These are phyloP conservation scores for Narcine bancroftii DNA, from an alignment of 2,113 vertebrate genomes.

Conservation along the genomic window DNA sequence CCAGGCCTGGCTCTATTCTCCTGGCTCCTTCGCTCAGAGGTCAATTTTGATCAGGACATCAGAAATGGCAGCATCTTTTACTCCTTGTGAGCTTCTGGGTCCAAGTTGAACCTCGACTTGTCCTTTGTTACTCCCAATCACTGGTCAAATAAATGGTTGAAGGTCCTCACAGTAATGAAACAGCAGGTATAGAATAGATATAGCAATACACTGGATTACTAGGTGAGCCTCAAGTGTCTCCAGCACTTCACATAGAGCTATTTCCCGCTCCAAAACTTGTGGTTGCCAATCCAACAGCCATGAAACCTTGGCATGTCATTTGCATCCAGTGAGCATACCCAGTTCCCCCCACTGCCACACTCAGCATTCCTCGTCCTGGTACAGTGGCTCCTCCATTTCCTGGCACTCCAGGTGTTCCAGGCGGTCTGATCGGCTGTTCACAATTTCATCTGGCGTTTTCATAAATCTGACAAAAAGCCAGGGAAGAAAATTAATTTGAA, in stretches of 20 bases:
- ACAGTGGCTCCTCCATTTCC: slow-evolving; percentile 87
- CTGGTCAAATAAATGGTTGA: slow-evolving; percentile 1
- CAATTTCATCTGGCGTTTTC: slow-evolving; percentile 97
- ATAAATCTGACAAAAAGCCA: slow-evolving; percentile 71
- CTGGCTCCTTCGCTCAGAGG: background rate
- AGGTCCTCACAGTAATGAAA: background rate
- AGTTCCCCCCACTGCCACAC: background rate
- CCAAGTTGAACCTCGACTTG: background rate
- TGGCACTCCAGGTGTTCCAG: slow-evolving; percentile 89
- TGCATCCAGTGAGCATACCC: background rate
- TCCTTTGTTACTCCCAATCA: background rate
- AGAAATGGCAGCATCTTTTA: background rate
- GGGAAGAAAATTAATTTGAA: background rate
- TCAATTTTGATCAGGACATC: background rate
- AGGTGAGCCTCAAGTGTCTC: background rate
- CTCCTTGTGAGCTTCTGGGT: background rate
- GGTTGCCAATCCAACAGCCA: background rate
- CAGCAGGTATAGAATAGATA: slow-evolving; percentile 2
- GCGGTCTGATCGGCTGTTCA: slow-evolving; percentile 89
- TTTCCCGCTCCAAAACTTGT: background rate
- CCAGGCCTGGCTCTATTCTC: background rate
- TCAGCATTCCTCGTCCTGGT: slow-evolving; percentile 94
- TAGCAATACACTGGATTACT: background rate
- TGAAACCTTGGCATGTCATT: background rate
- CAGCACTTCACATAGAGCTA: background rate